These are phyloP conservation scores for Alouatta palliata DNA, from an alignment of 2,113 vertebrate species.

Conservation along the genomic window DNA sequence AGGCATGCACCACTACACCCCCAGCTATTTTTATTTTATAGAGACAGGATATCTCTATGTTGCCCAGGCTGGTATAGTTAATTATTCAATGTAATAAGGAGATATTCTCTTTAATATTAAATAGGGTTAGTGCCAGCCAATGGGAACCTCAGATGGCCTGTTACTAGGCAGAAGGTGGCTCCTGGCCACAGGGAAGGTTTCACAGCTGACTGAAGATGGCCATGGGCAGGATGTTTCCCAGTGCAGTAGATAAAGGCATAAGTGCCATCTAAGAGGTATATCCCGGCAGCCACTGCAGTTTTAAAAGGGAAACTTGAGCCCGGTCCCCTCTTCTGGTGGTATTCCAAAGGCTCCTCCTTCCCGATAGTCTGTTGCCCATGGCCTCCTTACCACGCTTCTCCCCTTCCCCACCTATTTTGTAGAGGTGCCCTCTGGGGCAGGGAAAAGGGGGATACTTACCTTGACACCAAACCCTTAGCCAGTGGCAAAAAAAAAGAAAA, in stretches of 20 bases:
- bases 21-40: too few relatives aligned
- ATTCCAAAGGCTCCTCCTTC: neutral
- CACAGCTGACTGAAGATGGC: neutral
- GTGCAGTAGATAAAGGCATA: neutral
- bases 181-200: neutral
- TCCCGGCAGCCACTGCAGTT: neutral
- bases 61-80: neutral
- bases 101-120: neutral
- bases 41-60: neutral
- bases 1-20: too few relatives aligned
- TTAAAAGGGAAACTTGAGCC: neutral
- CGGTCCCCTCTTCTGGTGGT: neutral
- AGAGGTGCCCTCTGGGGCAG: neutral
- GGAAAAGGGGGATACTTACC: neutral
- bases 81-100: neutral
- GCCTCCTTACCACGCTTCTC: neutral
- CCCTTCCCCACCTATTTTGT: rapidly evolving
- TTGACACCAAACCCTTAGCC: neutral
- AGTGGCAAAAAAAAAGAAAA: neutral
- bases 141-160: neutral
- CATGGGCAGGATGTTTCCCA: neutral
- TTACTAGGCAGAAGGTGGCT: neutral
- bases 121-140: neutral
- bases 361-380: neutral
- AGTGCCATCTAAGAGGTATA: neutral